Evolutionary conservation across 2,113 vertebrate species (phyloP).

Genomic region (Daubentonia madagascariensis): DNA sequence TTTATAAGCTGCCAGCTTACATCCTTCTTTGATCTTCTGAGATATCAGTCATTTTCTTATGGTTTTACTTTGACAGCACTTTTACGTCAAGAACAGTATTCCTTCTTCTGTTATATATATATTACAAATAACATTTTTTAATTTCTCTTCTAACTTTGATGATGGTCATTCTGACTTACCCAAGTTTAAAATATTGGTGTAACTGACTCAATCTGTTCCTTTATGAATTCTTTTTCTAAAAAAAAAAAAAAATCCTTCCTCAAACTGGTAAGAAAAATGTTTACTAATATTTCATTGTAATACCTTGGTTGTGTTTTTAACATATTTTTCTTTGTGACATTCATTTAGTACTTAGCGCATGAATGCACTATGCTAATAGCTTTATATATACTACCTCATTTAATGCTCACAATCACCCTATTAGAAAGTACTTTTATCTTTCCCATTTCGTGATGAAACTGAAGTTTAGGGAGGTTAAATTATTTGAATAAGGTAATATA

Average conservation of each 20-base stretch:
- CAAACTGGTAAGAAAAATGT: neutral
- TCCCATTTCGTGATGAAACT: neutral
- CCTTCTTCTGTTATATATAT: neutral
- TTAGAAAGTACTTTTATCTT: neutral
- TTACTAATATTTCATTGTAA: neutral
- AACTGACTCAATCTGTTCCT: neutral
- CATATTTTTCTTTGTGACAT: neutral
- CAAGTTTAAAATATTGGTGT: neutral
- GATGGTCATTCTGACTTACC: too few relatives aligned
- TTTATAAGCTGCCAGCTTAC: neutral
- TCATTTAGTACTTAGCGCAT: neutral
- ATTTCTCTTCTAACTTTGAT: neutral
- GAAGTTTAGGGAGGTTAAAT: neutral
- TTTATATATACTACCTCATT: neutral
- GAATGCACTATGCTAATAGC: neutral
- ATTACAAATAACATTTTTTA: neutral
- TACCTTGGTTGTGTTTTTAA: neutral
- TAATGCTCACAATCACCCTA: neutral
- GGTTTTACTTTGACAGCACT: neutral
- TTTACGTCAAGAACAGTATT: neutral
- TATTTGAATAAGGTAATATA: neutral
- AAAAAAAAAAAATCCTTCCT: neutral
- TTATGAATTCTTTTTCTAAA: neutral
- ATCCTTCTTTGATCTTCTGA: neutral
- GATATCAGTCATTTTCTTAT: neutral